Evolutionary conservation across 2,113 vertebrate genomes (phyloP), one percentile per base, ranked within the genome.

Genomic region (Scomber colias): DNA sequence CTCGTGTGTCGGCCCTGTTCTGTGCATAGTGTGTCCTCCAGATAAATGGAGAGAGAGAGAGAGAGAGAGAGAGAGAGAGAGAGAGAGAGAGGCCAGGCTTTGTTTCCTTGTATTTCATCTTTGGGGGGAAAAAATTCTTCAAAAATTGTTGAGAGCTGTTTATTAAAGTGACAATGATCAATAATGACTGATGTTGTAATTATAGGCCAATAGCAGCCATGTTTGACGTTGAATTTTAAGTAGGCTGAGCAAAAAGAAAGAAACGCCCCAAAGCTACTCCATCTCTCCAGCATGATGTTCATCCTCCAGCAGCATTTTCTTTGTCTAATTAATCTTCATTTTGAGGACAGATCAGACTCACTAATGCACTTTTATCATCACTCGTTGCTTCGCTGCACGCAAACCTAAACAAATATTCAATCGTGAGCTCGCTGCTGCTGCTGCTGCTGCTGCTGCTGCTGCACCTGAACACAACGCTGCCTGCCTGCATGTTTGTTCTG

Each of bases 161-260:
- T 92, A 90, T 92, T 93, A 89, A 88, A 81, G 87, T 92, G 92
- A 92, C 90, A 92, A 86, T 92, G 90, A 94, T 94, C 91, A 94
- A 93, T 94, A 93, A 93, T 92, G 93, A 94, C 82, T 92, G 91
- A 94, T 94, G 93, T 81, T 88, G 89, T 92, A 92, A 93, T 94
- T 92, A 91, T 60, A 82, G 89, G 81, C 83, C 83, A 84, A 84
- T 85, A 72, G 83, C 87, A 10, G 71, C 48, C 40, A 68, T 3
- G 74, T 63, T 90, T 87, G 82, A 87, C 75, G 65, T 56, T 89
- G 91, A 91, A 94, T 93, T 83, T 87, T 84, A 91, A 92, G 82
- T 61, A 87, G 88, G 84, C 75, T 35, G 85, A 46, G 50, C 45
- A 50, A 1, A 13, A 49, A 56, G 53, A 24, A 46, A 50, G 61